Conservation (phyloP, 2,888 invertebrate species). For the Hoplodrina ambigua region DNA sequence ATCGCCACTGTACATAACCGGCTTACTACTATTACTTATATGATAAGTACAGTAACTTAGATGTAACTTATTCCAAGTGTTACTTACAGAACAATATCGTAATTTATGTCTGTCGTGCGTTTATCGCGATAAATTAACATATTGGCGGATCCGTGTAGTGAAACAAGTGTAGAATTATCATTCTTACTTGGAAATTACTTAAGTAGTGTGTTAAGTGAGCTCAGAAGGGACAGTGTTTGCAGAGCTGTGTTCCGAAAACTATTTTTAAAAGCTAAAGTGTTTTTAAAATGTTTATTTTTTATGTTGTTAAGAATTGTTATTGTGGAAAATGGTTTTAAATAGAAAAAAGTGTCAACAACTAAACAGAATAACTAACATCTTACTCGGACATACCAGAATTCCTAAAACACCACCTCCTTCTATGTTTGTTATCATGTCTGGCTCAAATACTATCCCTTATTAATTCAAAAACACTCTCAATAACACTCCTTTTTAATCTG, state of each 20-base stretch:
- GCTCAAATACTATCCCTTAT: neutral
- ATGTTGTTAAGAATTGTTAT: neutral
- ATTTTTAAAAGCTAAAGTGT: neutral
- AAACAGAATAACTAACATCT: no score
- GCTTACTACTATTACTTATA: no score
- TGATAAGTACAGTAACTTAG: constrained; percentile 17
- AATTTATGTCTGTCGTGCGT: constrained; percentile 45
- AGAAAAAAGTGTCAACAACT: neutral
- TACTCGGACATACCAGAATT: no score
- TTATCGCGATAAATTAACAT: constrained; percentile 50
- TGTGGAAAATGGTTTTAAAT: neutral
- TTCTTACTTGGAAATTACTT: constrained; percentile 28
- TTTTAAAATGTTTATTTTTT: neutral
- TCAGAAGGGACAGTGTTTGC: constrained; percentile 30
- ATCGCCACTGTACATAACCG: constrained; percentile 20
- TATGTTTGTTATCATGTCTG: neutral
- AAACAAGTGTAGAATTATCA: constrained; percentile 24
- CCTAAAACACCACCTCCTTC: no score
- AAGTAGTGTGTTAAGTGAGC: neutral
- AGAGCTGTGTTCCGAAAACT: constrained; percentile 14
- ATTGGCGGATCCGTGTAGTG: constrained; percentile 21
- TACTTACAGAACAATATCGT: constrained; percentile 24
- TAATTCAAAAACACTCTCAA: no score
- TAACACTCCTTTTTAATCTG: no score
- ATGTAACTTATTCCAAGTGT: constrained; percentile 15